These are phyloP conservation scores for Urocyon cinereoargenteus DNA, from an alignment of 2,797 vertebrate species.

Conservation along the genomic window DNA sequence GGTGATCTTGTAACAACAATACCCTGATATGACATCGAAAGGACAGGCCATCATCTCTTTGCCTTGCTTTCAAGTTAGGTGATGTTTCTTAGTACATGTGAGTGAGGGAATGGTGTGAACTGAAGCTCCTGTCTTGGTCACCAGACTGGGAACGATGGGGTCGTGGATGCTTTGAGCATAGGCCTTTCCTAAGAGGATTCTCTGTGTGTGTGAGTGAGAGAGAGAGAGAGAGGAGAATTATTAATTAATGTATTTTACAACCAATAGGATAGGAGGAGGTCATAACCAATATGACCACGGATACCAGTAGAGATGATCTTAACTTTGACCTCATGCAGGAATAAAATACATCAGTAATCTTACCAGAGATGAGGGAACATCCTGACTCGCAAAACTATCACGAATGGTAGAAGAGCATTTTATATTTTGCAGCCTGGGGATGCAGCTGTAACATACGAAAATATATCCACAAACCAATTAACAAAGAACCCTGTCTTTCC, in stretches of 20 bases:
- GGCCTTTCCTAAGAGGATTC: background rate
- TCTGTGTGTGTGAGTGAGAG: background rate
- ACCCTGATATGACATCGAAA: background rate
- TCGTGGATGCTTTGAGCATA: background rate
- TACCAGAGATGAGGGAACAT: background rate
- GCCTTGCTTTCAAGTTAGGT: background rate
- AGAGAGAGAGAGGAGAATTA: background rate
- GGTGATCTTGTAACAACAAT: background rate
- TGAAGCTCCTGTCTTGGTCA: background rate
- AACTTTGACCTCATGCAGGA: background rate
- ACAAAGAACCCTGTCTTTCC: background rate
- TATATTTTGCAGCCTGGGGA: background rate
- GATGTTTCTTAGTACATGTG: background rate
- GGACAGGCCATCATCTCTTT: background rate
- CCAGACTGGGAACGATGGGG: background rate
- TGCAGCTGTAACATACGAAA: background rate
- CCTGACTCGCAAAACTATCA: background rate
- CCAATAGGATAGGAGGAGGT: background rate
- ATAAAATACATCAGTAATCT: background rate
- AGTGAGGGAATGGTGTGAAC: background rate
- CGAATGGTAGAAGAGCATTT: background rate
- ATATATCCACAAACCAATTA: background rate
- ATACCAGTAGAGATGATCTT: background rate
- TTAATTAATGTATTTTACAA: background rate
- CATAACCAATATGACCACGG: background rate